These are phyloP conservation scores for Listronotus bonariensis DNA, from an alignment of 1,140 invertebrate species.

Conservation along the genomic window DNA sequence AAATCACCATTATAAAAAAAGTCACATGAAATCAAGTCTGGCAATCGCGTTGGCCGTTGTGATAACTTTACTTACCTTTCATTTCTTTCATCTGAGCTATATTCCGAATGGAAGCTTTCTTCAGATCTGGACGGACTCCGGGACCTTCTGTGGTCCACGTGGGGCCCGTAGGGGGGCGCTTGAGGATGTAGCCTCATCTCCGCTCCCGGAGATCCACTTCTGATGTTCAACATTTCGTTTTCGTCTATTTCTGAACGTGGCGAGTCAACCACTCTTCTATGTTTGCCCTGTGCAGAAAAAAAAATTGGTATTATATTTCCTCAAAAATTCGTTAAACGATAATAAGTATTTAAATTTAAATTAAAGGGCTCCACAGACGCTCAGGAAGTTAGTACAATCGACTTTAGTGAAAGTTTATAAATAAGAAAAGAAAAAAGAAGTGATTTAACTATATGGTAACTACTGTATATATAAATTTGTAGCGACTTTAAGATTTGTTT, in stretches of 20 bases:
- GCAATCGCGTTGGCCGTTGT: too few species aligned
- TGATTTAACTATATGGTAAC: too few species aligned
- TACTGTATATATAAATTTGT: too few species aligned
- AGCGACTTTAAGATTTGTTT: too few species aligned
- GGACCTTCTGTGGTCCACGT: constrained; percentile 15
- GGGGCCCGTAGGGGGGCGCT: background rate
- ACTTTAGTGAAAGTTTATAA: too few species aligned
- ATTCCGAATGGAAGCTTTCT: constrained; percentile 46
- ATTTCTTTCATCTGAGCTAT: constrained; percentile 40
- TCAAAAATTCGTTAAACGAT: too few species aligned
- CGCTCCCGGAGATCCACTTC: constrained; percentile 67
- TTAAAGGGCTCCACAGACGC: too few species aligned
- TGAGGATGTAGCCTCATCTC: constrained; percentile 8
- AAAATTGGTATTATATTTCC: constrained; percentile 1
- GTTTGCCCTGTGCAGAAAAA: constrained; percentile 51
- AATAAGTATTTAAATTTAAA: too few species aligned
- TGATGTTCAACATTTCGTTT: constrained; percentile 76
- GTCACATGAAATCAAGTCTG: too few species aligned
- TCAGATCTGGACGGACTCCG: constrained; percentile 37
- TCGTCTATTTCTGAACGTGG: constrained; percentile 67
- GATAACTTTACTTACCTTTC: constrained; percentile 13
- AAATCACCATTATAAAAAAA: too few species aligned
- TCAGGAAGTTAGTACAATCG: too few species aligned
- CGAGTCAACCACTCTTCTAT: constrained; percentile 41
- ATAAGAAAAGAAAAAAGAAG: too few species aligned